Conservation (phyloP, 2,797 vertebrate species). For the Rhynchonycteris naso region DNA sequence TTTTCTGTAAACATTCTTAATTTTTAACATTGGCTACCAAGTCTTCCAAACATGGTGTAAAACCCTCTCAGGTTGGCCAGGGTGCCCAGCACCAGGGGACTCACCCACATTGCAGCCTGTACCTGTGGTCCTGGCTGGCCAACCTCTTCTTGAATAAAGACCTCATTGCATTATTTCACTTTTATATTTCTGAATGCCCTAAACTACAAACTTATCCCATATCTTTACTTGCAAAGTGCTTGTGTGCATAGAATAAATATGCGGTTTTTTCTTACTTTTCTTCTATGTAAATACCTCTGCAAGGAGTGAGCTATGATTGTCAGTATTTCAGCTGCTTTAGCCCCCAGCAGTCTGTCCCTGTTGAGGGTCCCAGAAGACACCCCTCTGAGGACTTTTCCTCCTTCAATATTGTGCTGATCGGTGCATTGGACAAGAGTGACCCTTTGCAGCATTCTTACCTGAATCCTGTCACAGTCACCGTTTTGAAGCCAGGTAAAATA, state of each 20-base stretch:
- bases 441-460: slow-evolving; percentile 81
- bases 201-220: neutral
- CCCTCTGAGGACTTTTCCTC: neutral
- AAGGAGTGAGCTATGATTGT: neutral
- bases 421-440: neutral
- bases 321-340: neutral
- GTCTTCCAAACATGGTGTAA: neutral
- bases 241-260: neutral
- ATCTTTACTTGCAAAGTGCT: neutral
- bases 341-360: no score
- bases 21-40: neutral
- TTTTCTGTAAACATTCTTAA: neutral
- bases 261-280: neutral
- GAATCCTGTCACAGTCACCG: slow-evolving; percentile 78
- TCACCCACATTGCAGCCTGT: rapidly evolving
- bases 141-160: neutral
- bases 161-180: neutral
- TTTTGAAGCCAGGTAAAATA: slow-evolving; percentile 84
- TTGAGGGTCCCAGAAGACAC: neutral
- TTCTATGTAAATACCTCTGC: neutral
- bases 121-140: neutral
- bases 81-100: neutral
- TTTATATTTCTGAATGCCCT: neutral
- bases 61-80: neutral
- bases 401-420: neutral